phyloP scores from a whole-genome alignment of 1,140 invertebrate species.

The Parapsyche elsis region DNA sequence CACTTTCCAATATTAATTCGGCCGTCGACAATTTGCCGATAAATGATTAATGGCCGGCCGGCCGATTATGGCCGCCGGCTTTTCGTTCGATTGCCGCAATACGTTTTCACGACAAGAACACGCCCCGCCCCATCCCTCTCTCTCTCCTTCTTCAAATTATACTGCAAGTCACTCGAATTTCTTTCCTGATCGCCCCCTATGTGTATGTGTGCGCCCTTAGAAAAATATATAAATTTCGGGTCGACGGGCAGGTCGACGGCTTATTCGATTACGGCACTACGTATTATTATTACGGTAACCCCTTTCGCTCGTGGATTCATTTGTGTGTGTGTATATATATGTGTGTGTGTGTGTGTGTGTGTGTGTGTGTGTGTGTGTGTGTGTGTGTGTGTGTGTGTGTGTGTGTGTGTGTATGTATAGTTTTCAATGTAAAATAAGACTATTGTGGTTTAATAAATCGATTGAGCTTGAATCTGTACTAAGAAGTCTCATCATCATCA shows the following conservation, averaged over 20 bases:
- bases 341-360: background rate
- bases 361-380: background rate
- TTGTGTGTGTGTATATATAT: background rate
- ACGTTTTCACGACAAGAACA: conserved; percentile 28
- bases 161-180: conserved; percentile 12
- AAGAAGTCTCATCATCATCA: too few relatives aligned
- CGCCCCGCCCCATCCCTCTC: background rate
- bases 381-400: too few relatives aligned
- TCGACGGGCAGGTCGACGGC: background rate
- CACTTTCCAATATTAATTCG: conserved; percentile 43
- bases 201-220: background rate
- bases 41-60: conserved; percentile 37
- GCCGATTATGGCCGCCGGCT: conserved; percentile 26
- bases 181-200: background rate
- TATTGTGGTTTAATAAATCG: too few relatives aligned
- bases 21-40: conserved; percentile 39
- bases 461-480: too few relatives aligned
- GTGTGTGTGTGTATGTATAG: too few relatives aligned
- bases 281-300: background rate
- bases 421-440: too few relatives aligned
- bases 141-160: background rate
- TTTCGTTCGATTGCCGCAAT: conserved; percentile 21
- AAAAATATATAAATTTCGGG: conserved; percentile 22
- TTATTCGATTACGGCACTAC: background rate
- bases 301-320: background rate